A percentile compares a stretch with the other conserved stretches of the same genome.
phyloP scores from a whole-genome alignment of 2,888 invertebrate genomes.

The Caprella mutica region DNA sequence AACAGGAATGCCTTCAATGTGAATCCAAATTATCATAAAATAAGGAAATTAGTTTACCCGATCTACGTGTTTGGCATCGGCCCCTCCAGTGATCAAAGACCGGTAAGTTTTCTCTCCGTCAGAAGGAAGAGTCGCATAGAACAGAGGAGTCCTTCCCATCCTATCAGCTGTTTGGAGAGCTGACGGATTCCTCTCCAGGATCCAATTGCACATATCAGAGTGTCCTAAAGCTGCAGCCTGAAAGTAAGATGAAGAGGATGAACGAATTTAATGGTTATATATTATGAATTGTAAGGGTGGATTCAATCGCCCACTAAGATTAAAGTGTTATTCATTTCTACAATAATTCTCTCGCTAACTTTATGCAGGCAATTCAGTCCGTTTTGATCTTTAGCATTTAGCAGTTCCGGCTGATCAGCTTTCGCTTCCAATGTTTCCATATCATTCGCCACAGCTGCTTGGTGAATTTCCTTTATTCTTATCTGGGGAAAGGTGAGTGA shows the following conservation, averaged over 20 bases:
- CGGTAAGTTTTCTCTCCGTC: conserved; percentile 65
- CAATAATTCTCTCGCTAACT: conserved; percentile 43
- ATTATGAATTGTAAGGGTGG: background rate
- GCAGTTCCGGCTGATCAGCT: conserved; percentile 47
- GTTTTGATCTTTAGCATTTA: conserved; percentile 64
- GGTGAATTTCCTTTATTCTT: conserved; percentile 67
- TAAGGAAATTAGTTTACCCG: conserved; percentile 50
- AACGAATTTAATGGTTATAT: background rate
- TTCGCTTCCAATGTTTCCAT: conserved; percentile 53
- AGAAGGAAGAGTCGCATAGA: conserved; percentile 67
- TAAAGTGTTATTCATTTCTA: background rate
- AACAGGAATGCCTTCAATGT: background rate
- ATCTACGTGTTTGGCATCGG: conserved; percentile 70
- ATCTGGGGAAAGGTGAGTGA: conserved; percentile 54
- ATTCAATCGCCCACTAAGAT: background rate
- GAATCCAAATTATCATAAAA: background rate
- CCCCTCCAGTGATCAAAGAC: conserved; percentile 65
- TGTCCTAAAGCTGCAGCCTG: conserved; percentile 73
- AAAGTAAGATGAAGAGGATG: background rate
- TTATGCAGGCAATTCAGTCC: conserved; percentile 79
- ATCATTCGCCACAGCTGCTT: conserved; percentile 63
- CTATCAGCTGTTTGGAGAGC: conserved; percentile 60
- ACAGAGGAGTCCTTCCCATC: conserved; percentile 74
- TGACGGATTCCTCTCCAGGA: conserved; percentile 56
- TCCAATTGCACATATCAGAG: conserved; percentile 59